Percentiles rank a stretch among this genome's conserved stretches.
Evolutionary conservation across 2,888 invertebrate species (phyloP).

Genomic region (Apotomis turbidana): DNA sequence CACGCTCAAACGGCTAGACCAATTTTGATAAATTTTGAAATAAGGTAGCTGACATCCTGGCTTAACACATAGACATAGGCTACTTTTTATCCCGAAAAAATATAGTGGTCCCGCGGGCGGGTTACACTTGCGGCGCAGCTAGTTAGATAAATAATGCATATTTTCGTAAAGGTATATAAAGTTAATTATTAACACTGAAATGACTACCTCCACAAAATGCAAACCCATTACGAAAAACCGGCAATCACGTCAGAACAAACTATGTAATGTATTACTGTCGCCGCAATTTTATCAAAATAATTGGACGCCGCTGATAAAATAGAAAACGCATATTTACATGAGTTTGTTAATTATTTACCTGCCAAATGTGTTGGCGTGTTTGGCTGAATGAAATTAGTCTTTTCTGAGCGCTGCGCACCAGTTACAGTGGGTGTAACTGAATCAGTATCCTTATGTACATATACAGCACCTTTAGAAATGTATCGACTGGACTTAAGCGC

Average conservation of each 20-base stretch:
- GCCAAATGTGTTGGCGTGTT: constrained; percentile 41
- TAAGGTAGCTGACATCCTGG: no score
- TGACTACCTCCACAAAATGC: background rate
- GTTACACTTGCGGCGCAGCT: no score
- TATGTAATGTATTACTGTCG: constrained; percentile 21
- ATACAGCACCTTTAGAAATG: no score
- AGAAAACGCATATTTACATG: constrained; percentile 42
- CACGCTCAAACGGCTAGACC: no score
- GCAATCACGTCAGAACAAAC: constrained; percentile 32
- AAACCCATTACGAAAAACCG: constrained; percentile 8
- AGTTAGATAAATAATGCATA: no score
- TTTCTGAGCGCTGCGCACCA: constrained; percentile 30
- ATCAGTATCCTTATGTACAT: background rate
- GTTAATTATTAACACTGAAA: constrained; percentile 21
- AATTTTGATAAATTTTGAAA: no score
- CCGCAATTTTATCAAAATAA: constrained; percentile 39
- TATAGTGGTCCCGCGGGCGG: no score
- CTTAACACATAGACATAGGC: no score
- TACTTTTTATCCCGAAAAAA: no score
- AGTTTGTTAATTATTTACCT: constrained; percentile 43
- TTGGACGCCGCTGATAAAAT: constrained; percentile 39
- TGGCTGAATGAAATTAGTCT: constrained; percentile 42
- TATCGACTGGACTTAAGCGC: no score
- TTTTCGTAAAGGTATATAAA: background rate
- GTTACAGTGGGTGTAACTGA: background rate